Base-by-base conservation (phyloP, 2,113 vertebrate genomes). In the Theristicus caerulescens region DNA sequence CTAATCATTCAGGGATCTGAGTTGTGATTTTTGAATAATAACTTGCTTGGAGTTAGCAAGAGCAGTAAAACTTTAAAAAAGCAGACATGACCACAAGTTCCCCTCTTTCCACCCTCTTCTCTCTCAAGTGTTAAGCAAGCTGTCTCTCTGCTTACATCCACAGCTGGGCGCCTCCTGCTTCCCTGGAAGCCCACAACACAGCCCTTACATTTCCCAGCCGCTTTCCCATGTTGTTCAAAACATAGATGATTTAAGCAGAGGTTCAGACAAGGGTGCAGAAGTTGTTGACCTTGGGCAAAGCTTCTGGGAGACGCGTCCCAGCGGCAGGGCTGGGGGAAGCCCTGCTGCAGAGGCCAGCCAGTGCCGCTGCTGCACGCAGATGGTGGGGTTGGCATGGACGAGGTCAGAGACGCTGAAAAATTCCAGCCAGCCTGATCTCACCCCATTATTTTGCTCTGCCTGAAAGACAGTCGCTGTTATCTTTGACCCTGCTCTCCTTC, bases 221-320 rank as follows among this genome's bases (percentile, higher is more conserved):
- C 90, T 59, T 94, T 61, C 80, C 79, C 66, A 59, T 67, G 47
- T 79, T 62, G 83, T 66, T 77, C 83, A 46, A 24, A 65, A 46
- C 92, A 80, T 24, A 61, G 69, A 73, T 4, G 16, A 42, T 72
- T 58, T 34, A 57, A 84, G 62, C 38, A 76, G 64, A 80, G 32
- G 54, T 79, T 64, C 71, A 79, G 31, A 7, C 11, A 82, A 64
- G 65, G 51, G 34, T 40, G 36, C 42, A 67, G 54, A 49, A 74
- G 26, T 24, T 26, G 15, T 3, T 71, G 52, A 40, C 20, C 29
- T 85, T 25, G 54, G 46, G 8, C 47, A 76, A 76, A 71, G 51
- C 31, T 57, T 46, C 2, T 5, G 54, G 51, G n/a, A 55, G 26
- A 47, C 3, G 2, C 2, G 2, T 36, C 9, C 38, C 11, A 17